Evolutionary conservation across 2,888 invertebrate genomes (phyloP).

Genomic region (Eubasilissa splendida): DNA sequence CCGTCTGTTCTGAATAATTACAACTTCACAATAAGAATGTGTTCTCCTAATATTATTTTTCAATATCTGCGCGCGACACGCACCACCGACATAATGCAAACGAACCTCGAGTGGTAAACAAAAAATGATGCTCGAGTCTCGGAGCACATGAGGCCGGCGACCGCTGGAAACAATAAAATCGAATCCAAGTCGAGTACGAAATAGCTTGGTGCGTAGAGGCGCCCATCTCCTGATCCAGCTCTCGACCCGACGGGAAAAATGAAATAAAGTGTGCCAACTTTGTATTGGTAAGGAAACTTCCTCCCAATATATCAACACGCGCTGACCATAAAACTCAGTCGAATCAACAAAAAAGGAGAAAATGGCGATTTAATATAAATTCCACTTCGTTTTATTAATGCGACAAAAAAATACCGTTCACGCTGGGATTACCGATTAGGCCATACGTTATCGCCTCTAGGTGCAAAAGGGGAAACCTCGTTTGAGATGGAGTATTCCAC

Average conservation of each 20-base stretch:
- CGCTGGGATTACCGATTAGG: background rate
- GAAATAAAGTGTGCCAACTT: conserved; percentile 22
- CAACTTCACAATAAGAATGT: too few relatives aligned
- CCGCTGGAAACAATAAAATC: too few relatives aligned
- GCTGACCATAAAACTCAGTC: conserved; percentile 32
- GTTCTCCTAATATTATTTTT: too few relatives aligned
- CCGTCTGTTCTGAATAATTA: too few relatives aligned
- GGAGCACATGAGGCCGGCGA: too few relatives aligned
- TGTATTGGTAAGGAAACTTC: conserved; percentile 40
- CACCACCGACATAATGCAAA: background rate
- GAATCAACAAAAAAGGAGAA: conserved; percentile 37
- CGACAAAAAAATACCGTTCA: conserved; percentile 20
- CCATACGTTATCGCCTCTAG: background rate
- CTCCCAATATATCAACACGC: conserved; percentile 23
- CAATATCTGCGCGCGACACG: background rate
- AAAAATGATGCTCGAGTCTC: too few relatives aligned
- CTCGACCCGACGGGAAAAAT: conserved; percentile 20
- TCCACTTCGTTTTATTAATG: conserved; percentile 25
- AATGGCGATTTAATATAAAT: conserved; percentile 41
- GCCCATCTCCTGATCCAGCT: too few relatives aligned
- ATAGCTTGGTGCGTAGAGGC: too few relatives aligned
- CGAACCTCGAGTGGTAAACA: too few relatives aligned
- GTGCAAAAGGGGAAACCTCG: too few relatives aligned
- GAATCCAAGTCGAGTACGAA: too few relatives aligned
- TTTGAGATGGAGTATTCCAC: too few relatives aligned